Conservation (phyloP, 2,113 vertebrate species). For the Heteronetta atricapilla region DNA sequence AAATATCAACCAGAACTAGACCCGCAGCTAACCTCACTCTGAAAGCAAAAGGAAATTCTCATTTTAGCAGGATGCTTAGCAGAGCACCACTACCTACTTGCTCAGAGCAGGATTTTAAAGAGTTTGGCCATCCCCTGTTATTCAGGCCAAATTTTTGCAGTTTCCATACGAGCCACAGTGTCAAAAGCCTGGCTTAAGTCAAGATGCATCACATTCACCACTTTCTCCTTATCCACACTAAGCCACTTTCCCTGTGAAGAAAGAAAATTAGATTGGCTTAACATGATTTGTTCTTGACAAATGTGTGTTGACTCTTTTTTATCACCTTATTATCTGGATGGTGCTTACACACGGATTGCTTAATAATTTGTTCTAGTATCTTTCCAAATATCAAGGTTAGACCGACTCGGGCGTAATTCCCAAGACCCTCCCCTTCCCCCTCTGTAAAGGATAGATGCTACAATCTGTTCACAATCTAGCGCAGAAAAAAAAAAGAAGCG, state of each 20-base stretch:
- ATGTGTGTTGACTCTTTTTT: conserved; percentile 20
- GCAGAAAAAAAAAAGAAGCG: neutral
- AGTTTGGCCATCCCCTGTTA: neutral
- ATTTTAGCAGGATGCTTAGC: neutral
- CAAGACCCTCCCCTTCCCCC: neutral
- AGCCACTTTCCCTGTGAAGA: conserved; percentile 8
- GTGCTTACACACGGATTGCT: neutral
- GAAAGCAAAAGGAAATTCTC: neutral
- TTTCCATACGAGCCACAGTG: neutral
- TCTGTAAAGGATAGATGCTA: neutral
- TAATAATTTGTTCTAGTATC: conserved; percentile 17
- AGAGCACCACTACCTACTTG: neutral
- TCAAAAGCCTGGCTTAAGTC: neutral
- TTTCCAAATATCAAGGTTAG: neutral
- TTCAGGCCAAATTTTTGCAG: neutral
- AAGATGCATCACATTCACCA: neutral
- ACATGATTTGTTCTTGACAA: conserved; percentile 24
- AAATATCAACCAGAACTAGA: neutral
- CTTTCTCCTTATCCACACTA: neutral
- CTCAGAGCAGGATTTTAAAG: neutral
- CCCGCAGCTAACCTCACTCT: neutral
- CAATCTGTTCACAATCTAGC: neutral
- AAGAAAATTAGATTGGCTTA: conserved; percentile 26
- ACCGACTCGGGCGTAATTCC: neutral
- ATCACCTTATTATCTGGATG: conserved; percentile 28